Evolutionary conservation across 2,113 vertebrate genomes (phyloP).

Genomic region (Merops nubicus): DNA sequence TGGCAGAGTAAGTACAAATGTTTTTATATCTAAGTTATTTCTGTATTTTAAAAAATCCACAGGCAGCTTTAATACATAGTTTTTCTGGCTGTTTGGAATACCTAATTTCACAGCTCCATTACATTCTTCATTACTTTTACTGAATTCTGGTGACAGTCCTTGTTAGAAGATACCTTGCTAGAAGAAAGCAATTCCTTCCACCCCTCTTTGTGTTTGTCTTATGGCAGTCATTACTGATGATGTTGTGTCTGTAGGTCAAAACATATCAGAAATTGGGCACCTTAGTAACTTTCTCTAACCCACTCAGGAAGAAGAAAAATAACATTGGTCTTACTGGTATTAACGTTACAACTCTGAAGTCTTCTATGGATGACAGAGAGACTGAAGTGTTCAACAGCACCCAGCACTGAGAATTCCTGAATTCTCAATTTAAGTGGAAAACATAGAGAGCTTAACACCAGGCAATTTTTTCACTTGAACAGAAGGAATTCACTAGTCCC

Average conservation of each 20-base stretch:
- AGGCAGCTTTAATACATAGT: background rate
- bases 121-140: background rate
- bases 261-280: background rate
- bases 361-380: conserved; percentile 40
- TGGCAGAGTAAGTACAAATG: background rate
- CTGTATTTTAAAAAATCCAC: background rate
- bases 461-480: conserved; percentile 1
- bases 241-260: background rate
- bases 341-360: conserved; percentile 19
- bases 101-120: background rate
- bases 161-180: background rate
- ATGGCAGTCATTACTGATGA: background rate
- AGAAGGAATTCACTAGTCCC: background rate
- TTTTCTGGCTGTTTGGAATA: background rate
- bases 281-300: conserved; percentile 30
- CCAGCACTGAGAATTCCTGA: conserved; percentile 20
- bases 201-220: background rate
- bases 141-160: background rate
- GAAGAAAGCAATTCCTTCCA: background rate
- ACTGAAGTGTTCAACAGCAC: conserved; percentile 48
- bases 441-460: background rate
- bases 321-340: conserved; percentile 10
- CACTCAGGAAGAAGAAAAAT: conserved; percentile 7
- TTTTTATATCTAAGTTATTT: background rate
- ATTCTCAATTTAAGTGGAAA: conserved; percentile 24